These are phyloP conservation scores for Ethmia dodecea DNA, from an alignment of 2,888 invertebrate species.

Conservation along the genomic window DNA sequence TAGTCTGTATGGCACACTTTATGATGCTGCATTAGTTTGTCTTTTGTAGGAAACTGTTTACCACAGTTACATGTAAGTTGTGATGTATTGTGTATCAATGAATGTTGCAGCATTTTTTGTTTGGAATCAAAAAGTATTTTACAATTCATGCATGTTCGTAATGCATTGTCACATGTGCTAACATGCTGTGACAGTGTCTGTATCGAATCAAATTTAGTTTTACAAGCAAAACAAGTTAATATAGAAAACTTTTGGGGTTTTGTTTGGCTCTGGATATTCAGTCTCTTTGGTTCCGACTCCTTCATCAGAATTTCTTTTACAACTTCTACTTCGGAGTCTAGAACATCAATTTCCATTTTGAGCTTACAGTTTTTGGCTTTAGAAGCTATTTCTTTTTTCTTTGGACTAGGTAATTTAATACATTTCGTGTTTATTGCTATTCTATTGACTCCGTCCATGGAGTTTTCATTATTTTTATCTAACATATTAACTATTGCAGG, in stretches of 20 bases:
- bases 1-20: conserved; percentile 48
- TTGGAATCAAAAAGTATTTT: conserved; percentile 56
- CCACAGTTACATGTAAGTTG: conserved; percentile 49
- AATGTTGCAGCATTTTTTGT: conserved; percentile 56
- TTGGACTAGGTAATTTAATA: conserved; percentile 47
- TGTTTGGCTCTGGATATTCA: too few species aligned
- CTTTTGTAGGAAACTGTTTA: conserved; percentile 42
- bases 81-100: conserved; percentile 34
- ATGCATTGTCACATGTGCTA: conserved; percentile 52
- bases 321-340: conserved; percentile 58
- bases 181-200: conserved; percentile 56
- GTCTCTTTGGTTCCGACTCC: conserved; percentile 39
- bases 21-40: conserved; percentile 44
- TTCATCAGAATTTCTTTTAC: conserved; percentile 54
- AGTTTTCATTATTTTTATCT: conserved; percentile 49
- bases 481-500: conserved; percentile 64
- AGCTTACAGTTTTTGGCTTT: conserved; percentile 33
- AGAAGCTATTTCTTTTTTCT: conserved; percentile 37
- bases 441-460: conserved; percentile 32
- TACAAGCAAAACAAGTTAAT: conserved; percentile 57
- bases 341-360: conserved; percentile 58
- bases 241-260: conserved; percentile 26
- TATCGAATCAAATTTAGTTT: conserved; percentile 43
- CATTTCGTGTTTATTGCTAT: conserved; percentile 31
- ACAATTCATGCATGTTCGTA: conserved; percentile 56